phyloP scores from a whole-genome alignment of 2,888 invertebrate species.

The Helobdella robusta region DNA sequence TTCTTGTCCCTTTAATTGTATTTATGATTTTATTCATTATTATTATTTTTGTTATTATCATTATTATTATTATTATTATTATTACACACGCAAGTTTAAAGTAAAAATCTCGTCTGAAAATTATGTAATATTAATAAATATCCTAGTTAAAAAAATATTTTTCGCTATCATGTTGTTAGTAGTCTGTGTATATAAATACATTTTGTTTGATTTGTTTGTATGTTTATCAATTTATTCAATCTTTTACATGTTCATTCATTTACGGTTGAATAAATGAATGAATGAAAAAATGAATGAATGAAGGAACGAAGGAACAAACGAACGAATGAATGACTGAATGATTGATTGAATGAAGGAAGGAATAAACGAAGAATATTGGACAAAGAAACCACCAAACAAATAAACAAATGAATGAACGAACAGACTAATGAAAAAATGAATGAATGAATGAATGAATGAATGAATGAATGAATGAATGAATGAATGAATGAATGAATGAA shows the following conservation, averaged over 20 bases:
- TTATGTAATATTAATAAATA: too few relatives aligned
- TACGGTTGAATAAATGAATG: not conserved
- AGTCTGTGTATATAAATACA: too few relatives aligned
- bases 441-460: not conserved
- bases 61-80: too few relatives aligned
- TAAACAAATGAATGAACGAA: not conserved
- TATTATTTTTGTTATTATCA: too few relatives aligned
- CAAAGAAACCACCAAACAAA: not conserved
- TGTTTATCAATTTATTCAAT: too few relatives aligned
- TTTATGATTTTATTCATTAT: too few relatives aligned
- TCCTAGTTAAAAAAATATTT: too few relatives aligned
- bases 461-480: not conserved
- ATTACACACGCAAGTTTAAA: too few relatives aligned
- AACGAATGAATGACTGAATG: not conserved
- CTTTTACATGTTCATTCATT: not conserved
- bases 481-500: not conserved
- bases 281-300: not conserved
- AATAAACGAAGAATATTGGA: not conserved
- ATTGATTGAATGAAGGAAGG: not conserved
- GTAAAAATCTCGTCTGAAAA: too few relatives aligned
- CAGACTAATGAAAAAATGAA: not conserved
- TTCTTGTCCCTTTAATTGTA: too few relatives aligned
- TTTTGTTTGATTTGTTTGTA: too few relatives aligned
- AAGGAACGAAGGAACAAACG: not conserved
- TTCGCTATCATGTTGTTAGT: too few relatives aligned